Conservation (phyloP, 2,113 vertebrate genomes). For the Lycocorax pyrrhopterus region DNA sequence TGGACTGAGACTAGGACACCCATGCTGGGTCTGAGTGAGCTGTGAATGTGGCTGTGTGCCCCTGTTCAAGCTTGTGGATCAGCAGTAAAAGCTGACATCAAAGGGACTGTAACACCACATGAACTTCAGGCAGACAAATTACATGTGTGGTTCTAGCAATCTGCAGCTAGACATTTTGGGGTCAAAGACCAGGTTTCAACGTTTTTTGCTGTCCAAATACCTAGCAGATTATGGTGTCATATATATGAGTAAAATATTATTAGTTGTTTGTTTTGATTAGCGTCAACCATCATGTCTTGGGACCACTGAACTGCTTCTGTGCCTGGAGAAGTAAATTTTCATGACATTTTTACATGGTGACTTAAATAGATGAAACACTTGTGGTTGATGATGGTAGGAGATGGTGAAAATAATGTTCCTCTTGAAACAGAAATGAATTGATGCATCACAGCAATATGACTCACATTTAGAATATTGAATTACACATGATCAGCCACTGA, state of each 20-base stretch:
- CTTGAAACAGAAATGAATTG: not conserved
- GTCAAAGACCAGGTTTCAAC: not conserved
- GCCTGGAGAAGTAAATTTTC: not conserved
- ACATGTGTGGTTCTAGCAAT: not conserved
- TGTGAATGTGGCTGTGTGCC: not conserved
- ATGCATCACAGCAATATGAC: not conserved
- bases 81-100: not conserved
- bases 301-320: not conserved
- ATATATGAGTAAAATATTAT: not conserved
- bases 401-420: not conserved
- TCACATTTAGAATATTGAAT: not conserved
- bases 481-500: not conserved
- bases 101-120: not conserved
- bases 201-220: not conserved
- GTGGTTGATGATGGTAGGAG: not conserved
- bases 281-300: not conserved
- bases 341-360: not conserved
- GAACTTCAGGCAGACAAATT: not conserved
- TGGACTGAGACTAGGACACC: not conserved
- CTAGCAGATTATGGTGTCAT: not conserved
- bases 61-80: not conserved
- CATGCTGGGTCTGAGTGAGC: not conserved
- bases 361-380: not conserved
- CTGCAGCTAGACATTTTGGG: not conserved
- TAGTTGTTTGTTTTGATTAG: constrained; percentile 16